Evolutionary conservation across 2,797 vertebrate genomes (phyloP), one percentile per base, ranked within the genome.

Genomic region (Macroramphosus scolopax): DNA sequence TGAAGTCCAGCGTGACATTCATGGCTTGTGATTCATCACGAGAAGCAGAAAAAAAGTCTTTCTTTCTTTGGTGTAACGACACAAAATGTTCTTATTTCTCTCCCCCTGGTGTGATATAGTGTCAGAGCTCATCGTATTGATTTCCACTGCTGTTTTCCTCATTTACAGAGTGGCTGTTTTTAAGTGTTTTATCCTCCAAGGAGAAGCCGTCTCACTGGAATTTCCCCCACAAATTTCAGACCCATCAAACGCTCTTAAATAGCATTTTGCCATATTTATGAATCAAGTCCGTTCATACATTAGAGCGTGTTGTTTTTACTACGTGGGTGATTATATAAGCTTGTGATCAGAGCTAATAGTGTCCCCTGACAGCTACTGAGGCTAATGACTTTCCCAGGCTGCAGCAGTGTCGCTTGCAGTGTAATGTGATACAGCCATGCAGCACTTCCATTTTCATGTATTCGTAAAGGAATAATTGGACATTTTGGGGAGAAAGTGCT

Each of bases 301-400:
- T n/a, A n/a, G n/a, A n/a, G n/a, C n/a, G n/a, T n/a, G 50, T 60
- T 64, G 56, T 40, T 48, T 66, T 62, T 70, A 63, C 55, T 49
- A 17, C 15, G 38, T 2, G 60, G 56, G 48, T 52, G 51, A 54
- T 29, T 29, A 29, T 29, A 29, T 29, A 29, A 36, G 49, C 65
- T 49, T 29, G 48, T 72, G 61, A 38, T 53, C 37, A 46, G 51
- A n/a, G n/a, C 63, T 76, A 60, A 75, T 66, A 55, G 59, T 44
- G 43, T 69, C 50, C 72, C 56, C 39, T 70, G 68, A 68, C 67
- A 74, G 68, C 68, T 49, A 42, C 51, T 63, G 51, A 28, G 12
- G 63, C 37, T 82, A 77, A 84, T 77, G 73, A 57, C 73, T 80
- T 82, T 80, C 63, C 26, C 75, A 70, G 68, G 36, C 47, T 28